Evolutionary conservation across 2,888 invertebrate genomes (phyloP).

Genomic region (Stomorhina lunata): DNA sequence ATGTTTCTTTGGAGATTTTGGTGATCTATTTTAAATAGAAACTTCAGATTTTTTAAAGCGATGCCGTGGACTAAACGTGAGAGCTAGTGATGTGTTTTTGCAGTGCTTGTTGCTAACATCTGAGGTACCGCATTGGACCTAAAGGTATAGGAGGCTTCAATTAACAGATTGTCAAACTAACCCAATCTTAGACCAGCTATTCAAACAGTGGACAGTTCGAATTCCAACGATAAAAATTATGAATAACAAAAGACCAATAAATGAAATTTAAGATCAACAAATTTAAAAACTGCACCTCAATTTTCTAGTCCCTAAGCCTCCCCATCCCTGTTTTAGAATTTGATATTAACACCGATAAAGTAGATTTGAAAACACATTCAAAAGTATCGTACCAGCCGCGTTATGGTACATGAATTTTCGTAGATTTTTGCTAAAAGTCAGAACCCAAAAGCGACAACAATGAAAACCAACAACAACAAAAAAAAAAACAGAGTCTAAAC

Average conservation of each 20-base stretch:
- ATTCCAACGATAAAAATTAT: constrained; percentile 78
- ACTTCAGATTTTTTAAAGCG: no score
- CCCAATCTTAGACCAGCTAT: no score
- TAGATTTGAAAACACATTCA: neutral
- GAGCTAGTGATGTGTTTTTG: no score
- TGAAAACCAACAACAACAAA: no score
- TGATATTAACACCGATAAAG: neutral
- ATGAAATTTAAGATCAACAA: neutral
- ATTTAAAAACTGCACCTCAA: neutral
- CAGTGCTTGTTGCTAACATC: no score
- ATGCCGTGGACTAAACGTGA: no score
- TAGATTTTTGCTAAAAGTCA: constrained; percentile 21
- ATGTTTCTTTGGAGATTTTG: no score
- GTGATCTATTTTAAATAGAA: no score
- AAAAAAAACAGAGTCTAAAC: neutral
- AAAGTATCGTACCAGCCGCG: constrained; percentile 31
- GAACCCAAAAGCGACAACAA: constrained; percentile 9
- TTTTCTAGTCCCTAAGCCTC: neutral
- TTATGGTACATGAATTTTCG: constrained; percentile 51
- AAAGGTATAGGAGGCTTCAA: no score
- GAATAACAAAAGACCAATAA: constrained; percentile 75
- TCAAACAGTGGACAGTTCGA: no score
- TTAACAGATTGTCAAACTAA: no score
- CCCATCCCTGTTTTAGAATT: constrained; percentile 1
- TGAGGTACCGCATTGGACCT: no score